Evolutionary conservation across 2,113 vertebrate species (phyloP).

Genomic region (Lepisosteus osseus): DNA sequence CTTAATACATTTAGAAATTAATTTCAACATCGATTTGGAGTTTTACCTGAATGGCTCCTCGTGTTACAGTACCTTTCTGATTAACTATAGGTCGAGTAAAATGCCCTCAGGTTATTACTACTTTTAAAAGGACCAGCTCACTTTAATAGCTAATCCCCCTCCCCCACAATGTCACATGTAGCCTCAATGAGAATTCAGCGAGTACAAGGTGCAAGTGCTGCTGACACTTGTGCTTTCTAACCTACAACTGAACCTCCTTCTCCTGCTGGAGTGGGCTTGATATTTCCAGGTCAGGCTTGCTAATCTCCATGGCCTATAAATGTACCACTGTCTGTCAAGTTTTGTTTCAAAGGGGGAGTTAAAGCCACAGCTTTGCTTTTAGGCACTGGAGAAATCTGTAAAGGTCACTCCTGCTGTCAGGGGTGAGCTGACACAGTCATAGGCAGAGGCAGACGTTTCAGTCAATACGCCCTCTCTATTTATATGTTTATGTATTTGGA

Average conservation of each 20-base stretch:
- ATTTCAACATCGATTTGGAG: too few relatives aligned
- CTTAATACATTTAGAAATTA: too few relatives aligned
- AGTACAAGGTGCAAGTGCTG: neutral
- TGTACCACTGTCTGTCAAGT: neutral
- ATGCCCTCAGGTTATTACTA: neutral
- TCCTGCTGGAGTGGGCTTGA: neutral
- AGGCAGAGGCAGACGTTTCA: neutral
- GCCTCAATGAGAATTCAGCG: too few relatives aligned
- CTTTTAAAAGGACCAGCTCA: neutral
- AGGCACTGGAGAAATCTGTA: neutral
- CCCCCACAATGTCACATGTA: neutral
- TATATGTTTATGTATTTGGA: neutral
- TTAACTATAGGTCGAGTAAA: neutral
- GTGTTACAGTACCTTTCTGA: neutral
- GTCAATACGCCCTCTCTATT: neutral
- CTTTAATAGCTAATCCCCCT: neutral
- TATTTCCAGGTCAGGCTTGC: neutral
- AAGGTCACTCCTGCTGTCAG: neutral
- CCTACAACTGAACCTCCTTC: conserved; percentile 4
- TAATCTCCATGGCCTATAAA: neutral
- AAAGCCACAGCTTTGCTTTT: too few relatives aligned
- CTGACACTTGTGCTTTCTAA: conserved; percentile 1
- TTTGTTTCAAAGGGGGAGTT: too few relatives aligned
- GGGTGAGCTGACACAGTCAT: neutral
- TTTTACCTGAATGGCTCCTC: neutral